Evolutionary conservation across 2,888 invertebrate species (phyloP).

Genomic region (Slavum lentiscoides): DNA sequence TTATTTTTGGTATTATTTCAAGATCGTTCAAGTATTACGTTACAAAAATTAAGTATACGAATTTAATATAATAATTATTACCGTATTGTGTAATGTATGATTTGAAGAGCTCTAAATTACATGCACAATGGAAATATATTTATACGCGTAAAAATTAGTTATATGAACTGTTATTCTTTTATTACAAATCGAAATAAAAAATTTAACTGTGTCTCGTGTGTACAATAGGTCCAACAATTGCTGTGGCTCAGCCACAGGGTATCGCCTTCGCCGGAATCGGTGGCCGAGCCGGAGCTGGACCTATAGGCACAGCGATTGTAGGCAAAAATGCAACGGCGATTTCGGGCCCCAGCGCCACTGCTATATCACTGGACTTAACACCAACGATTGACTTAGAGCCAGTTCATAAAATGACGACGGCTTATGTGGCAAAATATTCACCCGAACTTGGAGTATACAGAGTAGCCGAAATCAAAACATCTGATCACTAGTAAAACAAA

Average conservation of each 20-base stretch:
- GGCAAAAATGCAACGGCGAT: conserved; percentile 62
- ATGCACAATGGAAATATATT: background rate
- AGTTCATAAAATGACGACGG: conserved; percentile 22
- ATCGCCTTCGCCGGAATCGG: conserved; percentile 63
- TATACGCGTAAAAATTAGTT: background rate
- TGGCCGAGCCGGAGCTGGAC: conserved; percentile 63
- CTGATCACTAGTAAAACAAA: background rate
- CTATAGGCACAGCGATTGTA: conserved; percentile 62
- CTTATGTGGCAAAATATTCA: conserved; percentile 39
- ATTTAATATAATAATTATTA: too few relatives aligned
- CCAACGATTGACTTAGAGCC: conserved; percentile 42
- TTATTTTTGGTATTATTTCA: too few relatives aligned
- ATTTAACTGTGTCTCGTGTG: conserved; percentile 26
- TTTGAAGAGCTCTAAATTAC: too few relatives aligned
- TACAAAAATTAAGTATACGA: too few relatives aligned
- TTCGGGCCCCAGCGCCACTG: conserved; percentile 63
- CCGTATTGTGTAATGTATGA: too few relatives aligned
- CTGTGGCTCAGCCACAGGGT: conserved; percentile 63
- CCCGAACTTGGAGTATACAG: conserved; percentile 37
- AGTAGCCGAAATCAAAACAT: conserved; percentile 36
- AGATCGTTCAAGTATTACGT: too few relatives aligned
- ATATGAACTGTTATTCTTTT: background rate
- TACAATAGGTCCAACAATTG: conserved; percentile 60
- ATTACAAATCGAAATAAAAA: background rate
- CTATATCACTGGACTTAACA: conserved; percentile 62